These are phyloP conservation scores for Unio delphinus DNA, from an alignment of 2,888 invertebrate species.

Conservation along the genomic window DNA sequence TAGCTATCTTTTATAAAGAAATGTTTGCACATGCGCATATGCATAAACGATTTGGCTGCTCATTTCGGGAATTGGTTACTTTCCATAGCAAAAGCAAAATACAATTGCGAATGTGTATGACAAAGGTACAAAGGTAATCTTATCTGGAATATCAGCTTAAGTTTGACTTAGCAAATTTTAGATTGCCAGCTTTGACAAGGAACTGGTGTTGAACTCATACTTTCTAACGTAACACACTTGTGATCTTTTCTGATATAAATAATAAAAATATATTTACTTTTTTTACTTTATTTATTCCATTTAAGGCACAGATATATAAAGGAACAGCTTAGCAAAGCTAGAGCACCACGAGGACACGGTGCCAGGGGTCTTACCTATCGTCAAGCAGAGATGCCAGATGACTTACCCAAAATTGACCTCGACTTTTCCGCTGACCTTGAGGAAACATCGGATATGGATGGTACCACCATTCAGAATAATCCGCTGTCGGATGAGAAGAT, in stretches of 20 bases:
- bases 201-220: too few species aligned
- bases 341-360: conserved; percentile 36
- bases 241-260: background rate
- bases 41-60: too few species aligned
- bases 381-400: conserved; percentile 42
- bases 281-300: background rate
- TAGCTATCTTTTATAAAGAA: too few species aligned
- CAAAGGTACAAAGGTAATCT: too few species aligned
- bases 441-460: conserved; percentile 37
- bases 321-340: conserved; percentile 50
- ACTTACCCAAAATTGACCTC: conserved; percentile 37
- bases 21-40: too few species aligned
- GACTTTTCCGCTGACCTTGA: conserved; percentile 36
- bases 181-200: too few species aligned
- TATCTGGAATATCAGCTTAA: too few species aligned
- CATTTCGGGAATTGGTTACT: too few species aligned
- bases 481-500: conserved; percentile 37
- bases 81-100: too few species aligned
- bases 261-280: background rate
- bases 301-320: conserved; percentile 45
- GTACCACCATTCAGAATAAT: conserved; percentile 44
- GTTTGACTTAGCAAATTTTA: too few species aligned
- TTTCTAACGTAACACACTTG: too few species aligned
- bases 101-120: too few species aligned
- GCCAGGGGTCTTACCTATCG: conserved; percentile 52